Evolutionary conservation across 2,113 vertebrate species (phyloP).

Genomic region (Aldabrachelys gigantea): DNA sequence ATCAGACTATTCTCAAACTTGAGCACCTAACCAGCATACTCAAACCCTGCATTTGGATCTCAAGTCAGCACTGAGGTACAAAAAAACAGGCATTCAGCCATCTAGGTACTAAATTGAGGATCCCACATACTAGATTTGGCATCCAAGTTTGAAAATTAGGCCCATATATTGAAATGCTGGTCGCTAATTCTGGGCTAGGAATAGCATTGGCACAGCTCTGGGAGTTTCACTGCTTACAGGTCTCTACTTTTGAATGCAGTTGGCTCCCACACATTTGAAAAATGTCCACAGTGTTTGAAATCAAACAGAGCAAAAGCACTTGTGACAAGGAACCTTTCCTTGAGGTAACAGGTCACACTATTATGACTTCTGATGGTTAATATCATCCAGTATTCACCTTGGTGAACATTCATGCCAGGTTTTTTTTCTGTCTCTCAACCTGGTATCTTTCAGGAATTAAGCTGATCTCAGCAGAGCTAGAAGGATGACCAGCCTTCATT

Average conservation of each 20-base stretch:
- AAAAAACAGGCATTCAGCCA: no score
- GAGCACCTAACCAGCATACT: neutral
- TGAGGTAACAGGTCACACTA: neutral
- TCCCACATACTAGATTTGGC: neutral
- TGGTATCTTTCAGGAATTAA: neutral
- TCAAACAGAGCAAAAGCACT: neutral
- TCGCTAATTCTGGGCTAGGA: neutral
- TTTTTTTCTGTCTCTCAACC: neutral
- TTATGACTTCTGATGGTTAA: neutral
- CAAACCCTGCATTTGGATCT: neutral
- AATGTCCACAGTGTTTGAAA: neutral
- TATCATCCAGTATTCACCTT: neutral
- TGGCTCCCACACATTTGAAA: neutral
- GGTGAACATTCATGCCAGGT: neutral
- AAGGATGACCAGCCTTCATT: neutral
- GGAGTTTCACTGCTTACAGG: neutral
- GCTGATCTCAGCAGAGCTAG: neutral
- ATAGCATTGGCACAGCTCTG: neutral
- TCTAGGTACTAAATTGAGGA: neutral
- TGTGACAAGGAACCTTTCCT: neutral
- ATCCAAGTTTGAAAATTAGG: neutral
- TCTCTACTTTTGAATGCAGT: neutral
- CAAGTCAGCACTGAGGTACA: neutral
- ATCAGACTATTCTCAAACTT: neutral
- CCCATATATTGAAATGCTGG: neutral